A percentile compares a stretch with the other conserved stretches of the same genome.
phyloP scores from a whole-genome alignment of 2,113 vertebrate genomes.

The Malurus melanocephalus region DNA sequence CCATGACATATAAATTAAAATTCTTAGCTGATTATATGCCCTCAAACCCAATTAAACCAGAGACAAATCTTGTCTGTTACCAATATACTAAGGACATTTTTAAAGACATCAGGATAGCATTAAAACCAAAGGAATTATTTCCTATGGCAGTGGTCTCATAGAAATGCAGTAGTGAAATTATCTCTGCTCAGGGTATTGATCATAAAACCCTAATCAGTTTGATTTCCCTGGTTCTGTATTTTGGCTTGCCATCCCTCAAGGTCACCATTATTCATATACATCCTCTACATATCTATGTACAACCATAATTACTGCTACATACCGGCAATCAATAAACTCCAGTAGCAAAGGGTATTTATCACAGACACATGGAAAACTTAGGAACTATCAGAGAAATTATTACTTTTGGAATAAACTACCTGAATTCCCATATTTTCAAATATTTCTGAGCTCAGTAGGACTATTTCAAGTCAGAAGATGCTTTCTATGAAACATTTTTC shows the following conservation, averaged over 20 bases:
- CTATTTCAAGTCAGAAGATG: not conserved
- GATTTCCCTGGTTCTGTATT: not conserved
- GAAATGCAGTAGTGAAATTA: not conserved
- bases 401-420: not conserved
- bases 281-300: not conserved
- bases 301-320: not conserved
- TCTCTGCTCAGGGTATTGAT: not conserved
- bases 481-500: not conserved
- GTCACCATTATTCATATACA: not conserved
- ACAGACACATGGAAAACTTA: not conserved
- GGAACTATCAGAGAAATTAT: not conserved
- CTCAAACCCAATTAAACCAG: not conserved
- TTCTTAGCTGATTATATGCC: not conserved
- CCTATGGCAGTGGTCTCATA: not conserved
- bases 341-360: not conserved
- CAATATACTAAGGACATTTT: not conserved
- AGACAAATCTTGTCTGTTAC: not conserved
- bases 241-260: not conserved
- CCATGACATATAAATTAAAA: not conserved
- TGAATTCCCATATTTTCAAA: not conserved
- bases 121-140: not conserved
- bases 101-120: not conserved
- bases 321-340: not conserved
- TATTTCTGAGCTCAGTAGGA: not conserved
- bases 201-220: not conserved